These are phyloP conservation scores for Alcedo quadribrachys DNA, from an alignment of 2,797 vertebrate genomes.

Conservation along the genomic window DNA sequence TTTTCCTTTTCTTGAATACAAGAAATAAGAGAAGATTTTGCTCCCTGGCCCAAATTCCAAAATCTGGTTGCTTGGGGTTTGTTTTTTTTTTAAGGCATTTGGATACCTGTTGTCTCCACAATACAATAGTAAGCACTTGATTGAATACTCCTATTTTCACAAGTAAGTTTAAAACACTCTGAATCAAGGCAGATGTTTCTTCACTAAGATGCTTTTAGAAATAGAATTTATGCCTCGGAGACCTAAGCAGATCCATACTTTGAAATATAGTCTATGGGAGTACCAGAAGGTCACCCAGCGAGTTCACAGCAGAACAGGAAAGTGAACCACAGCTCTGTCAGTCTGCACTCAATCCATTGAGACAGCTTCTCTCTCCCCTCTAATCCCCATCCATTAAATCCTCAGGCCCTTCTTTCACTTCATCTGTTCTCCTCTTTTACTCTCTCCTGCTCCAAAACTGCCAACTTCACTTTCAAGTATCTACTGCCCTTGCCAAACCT, in stretches of 20 bases:
- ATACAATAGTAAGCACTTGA: neutral
- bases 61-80: too few relatives aligned
- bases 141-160: neutral
- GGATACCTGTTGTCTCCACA: neutral
- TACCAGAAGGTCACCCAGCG: neutral
- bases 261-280: neutral
- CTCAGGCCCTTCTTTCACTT: neutral
- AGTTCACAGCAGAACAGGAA: neutral
- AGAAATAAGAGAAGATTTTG: neutral
- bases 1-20: neutral
- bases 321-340: neutral
- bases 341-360: fast-evolving
- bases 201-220: neutral
- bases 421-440: neutral
- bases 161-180: neutral
- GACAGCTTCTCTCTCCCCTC: neutral
- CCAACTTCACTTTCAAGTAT: neutral
- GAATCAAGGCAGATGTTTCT: neutral
- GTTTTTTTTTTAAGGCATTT: neutral
- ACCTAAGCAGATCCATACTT: neutral
- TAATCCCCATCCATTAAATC: neutral
- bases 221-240: neutral
- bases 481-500: neutral
- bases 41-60: neutral
- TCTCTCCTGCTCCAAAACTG: neutral